These are phyloP conservation scores for Autographa pulchrina DNA, from an alignment of 2,888 invertebrate species.

Conservation along the genomic window DNA sequence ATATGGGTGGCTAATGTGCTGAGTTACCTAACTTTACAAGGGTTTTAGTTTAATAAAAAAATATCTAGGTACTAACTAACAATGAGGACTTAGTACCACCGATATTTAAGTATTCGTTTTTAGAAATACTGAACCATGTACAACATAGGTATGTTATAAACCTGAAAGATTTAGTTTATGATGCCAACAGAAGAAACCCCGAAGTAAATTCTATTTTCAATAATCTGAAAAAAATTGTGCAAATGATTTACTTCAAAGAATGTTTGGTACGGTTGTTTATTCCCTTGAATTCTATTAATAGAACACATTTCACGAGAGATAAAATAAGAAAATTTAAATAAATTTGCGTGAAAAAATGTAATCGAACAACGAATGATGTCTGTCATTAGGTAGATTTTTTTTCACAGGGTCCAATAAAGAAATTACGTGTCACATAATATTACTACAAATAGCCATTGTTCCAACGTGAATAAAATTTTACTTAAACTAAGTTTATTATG, in stretches of 20 bases:
- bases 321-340: conserved; percentile 18
- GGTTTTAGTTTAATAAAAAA: neutral
- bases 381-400: conserved; percentile 14
- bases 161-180: too few relatives aligned
- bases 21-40: neutral
- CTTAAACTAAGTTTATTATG: neutral
- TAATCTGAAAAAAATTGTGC: too few relatives aligned
- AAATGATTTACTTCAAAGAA: too few relatives aligned
- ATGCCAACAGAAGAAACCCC: too few relatives aligned
- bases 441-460: neutral
- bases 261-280: neutral
- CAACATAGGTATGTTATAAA: too few relatives aligned
- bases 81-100: neutral
- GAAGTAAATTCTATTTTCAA: too few relatives aligned
- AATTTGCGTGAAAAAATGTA: conserved; percentile 14
- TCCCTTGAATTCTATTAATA: conserved; percentile 18
- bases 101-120: neutral
- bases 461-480: neutral
- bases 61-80: neutral
- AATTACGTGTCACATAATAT: conserved; percentile 7
- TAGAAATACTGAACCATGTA: too few relatives aligned
- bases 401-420: conserved; percentile 6
- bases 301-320: conserved; percentile 11
- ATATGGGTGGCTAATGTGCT: neutral
- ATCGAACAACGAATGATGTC: conserved; percentile 10